Percentiles rank a stretch among this genome's conserved stretches.
phyloP scores from a whole-genome alignment of 2,113 vertebrate species.

The Chiloscyllium plagiosum region DNA sequence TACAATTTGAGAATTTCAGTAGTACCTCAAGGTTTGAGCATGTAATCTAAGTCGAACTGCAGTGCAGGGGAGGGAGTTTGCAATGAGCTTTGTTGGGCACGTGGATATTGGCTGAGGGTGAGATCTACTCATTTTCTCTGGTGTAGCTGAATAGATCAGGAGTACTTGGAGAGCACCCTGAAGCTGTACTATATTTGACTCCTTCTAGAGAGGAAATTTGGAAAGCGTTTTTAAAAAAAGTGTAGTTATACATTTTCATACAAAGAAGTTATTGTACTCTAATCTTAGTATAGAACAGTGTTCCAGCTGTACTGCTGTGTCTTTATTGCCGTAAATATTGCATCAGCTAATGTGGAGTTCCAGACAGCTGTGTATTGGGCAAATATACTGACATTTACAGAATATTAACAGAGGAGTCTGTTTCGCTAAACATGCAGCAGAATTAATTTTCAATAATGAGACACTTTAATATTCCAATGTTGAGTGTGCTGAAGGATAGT shows the following conservation, averaged over 20 bases:
- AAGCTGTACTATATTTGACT: background rate
- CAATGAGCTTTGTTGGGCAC: background rate
- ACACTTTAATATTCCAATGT: background rate
- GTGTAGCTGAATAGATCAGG: background rate
- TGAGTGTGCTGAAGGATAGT: background rate
- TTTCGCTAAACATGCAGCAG: background rate
- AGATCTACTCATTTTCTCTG: background rate
- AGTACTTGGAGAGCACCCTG: background rate
- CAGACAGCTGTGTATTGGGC: background rate
- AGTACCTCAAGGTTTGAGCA: background rate
- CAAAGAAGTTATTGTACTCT: background rate
- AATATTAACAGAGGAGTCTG: background rate
- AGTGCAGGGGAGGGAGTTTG: background rate
- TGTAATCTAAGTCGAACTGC: background rate
- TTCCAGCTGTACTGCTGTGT: background rate
- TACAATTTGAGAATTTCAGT: background rate
- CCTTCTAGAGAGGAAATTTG: background rate
- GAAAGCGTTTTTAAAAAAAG: background rate
- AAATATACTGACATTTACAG: background rate
- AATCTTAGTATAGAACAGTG: background rate
- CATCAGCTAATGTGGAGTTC: background rate
- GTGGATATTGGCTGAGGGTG: background rate
- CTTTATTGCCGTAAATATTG: background rate
- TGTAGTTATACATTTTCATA: background rate
- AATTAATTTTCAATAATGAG: conserved; percentile 8